Percentiles rank a stretch among this genome's conserved stretches.
These are phyloP conservation scores for Eptesicus fuscus DNA, from an alignment of 2,113 vertebrate genomes.

Conservation along the genomic window DNA sequence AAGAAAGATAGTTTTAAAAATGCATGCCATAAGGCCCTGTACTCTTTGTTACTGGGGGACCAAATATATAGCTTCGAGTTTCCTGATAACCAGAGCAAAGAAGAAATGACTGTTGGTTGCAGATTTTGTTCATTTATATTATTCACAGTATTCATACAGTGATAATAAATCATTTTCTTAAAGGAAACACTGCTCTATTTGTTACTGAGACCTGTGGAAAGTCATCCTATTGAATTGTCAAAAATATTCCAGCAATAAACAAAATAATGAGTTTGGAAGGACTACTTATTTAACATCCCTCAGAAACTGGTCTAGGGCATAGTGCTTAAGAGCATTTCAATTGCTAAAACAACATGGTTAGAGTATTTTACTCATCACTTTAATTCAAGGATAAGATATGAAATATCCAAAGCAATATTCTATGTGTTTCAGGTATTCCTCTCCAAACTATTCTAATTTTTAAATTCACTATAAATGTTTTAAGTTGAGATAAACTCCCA, in stretches of 20 bases:
- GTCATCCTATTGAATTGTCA: not conserved
- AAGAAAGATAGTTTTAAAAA: constrained; percentile 18
- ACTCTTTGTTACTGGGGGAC: not conserved
- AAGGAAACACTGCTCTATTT: not conserved
- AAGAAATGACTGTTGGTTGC: not conserved
- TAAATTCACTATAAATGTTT: not conserved
- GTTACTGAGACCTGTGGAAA: not conserved
- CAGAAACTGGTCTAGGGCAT: not conserved
- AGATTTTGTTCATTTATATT: not conserved
- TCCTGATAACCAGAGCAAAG: not conserved
- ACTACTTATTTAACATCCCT: not conserved
- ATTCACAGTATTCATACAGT: not conserved
- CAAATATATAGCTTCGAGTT: not conserved
- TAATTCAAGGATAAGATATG: not conserved
- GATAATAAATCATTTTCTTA: not conserved
- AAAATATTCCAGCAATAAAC: constrained; percentile 15
- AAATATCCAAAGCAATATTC: not conserved
- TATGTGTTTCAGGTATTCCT: not conserved
- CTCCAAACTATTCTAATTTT: not conserved
- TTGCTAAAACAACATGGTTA: not conserved
- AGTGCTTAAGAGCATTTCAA: not conserved
- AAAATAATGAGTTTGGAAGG: not conserved
- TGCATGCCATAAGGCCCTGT: not conserved
- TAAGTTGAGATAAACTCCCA: not conserved
- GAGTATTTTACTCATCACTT: not conserved